Evolutionary conservation across 2,797 vertebrate genomes (phyloP).

Genomic region (Pantherophis vulpinus): DNA sequence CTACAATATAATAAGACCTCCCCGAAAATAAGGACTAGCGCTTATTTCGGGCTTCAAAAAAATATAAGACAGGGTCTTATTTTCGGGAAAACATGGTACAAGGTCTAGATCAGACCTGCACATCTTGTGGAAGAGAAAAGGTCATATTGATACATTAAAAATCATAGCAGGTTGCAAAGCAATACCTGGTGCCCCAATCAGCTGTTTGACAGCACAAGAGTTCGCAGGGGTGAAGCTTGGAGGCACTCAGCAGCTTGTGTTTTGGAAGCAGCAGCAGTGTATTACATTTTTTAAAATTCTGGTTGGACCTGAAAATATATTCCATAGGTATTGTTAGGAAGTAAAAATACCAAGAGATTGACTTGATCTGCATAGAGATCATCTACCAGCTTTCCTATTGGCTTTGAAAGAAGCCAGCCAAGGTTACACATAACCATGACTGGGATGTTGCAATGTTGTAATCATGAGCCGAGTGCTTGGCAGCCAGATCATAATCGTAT

Average conservation of each 20-base stretch:
- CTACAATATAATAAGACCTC: too few species aligned
- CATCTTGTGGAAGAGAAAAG: not conserved
- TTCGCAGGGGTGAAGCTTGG: not conserved
- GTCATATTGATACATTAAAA: not conserved
- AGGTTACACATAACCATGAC: not conserved
- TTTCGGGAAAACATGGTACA: not conserved
- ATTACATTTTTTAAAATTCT: not conserved
- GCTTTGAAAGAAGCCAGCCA: not conserved
- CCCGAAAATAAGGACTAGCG: too few species aligned
- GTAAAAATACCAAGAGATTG: not conserved
- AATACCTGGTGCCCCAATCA: not conserved
- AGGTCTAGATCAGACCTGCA: slow-evolving; percentile 2
- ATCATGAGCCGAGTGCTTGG: not conserved
- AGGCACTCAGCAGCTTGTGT: not conserved
- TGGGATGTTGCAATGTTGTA: not conserved
- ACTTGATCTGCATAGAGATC: not conserved
- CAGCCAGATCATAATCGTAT: not conserved
- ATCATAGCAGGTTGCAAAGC: not conserved
- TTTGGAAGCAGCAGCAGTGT: not conserved
- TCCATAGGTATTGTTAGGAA: not conserved
- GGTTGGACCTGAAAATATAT: not conserved
- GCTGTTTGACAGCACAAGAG: not conserved
- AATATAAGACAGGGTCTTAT: too few species aligned
- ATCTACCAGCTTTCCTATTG: not conserved
- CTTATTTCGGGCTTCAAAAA: too few species aligned